Evolutionary conservation across 2,797 vertebrate species (phyloP).

Genomic region (Tapirus indicus): DNA sequence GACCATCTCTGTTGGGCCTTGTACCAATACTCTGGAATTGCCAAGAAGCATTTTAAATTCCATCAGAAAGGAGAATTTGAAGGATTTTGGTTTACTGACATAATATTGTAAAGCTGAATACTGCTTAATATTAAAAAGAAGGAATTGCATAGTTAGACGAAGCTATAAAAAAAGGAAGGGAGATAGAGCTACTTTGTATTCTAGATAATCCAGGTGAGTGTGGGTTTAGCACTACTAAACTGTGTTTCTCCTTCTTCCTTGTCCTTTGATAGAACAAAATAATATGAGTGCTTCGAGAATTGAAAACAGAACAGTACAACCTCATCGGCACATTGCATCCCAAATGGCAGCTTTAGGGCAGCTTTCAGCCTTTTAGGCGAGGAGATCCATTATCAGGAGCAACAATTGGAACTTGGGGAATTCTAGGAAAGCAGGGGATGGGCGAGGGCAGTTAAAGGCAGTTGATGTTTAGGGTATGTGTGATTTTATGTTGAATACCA

Average conservation of each 20-base stretch:
- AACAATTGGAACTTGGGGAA: neutral
- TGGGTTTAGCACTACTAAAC: neutral
- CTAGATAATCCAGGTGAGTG: neutral
- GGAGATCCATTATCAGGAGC: neutral
- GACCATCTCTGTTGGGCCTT: neutral
- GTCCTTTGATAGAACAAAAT: conserved; percentile 20
- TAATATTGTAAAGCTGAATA: neutral
- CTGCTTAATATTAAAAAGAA: conserved; percentile 11
- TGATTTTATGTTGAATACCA: neutral
- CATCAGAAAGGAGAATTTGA: neutral
- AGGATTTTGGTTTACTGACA: conserved; percentile 23
- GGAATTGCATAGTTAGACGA: neutral
- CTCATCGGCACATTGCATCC: neutral
- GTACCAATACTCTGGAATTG: neutral
- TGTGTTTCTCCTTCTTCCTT: neutral
- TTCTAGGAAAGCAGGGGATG: neutral
- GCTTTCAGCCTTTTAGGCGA: neutral
- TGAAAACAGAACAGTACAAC: neutral
- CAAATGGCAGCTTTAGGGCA: neutral
- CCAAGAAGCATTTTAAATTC: neutral
- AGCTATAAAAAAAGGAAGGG: neutral
- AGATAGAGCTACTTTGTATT: neutral
- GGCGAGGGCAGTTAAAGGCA: neutral
- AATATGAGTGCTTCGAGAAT: neutral
- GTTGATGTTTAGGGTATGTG: neutral